Evolutionary conservation across 2,888 invertebrate genomes (phyloP).

Genomic region (Rugalucina vietnamica): DNA sequence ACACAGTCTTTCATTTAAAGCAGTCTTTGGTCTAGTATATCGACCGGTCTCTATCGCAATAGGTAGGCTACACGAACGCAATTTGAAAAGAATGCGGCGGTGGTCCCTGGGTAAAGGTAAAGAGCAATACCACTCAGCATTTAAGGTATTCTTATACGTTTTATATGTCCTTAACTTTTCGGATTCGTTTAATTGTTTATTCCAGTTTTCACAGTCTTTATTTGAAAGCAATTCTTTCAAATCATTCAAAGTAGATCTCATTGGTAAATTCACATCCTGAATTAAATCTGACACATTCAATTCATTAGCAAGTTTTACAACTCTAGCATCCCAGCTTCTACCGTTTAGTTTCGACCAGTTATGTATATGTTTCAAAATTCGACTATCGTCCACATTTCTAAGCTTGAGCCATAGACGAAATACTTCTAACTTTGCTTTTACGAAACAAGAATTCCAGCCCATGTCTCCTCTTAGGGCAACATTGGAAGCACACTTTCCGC

Average conservation of each 20-base stretch:
- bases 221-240: neutral
- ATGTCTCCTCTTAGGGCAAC: conserved; percentile 23
- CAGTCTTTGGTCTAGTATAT: neutral
- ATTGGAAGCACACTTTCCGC: conserved; percentile 18
- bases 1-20: neutral
- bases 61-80: neutral
- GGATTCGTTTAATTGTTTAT: neutral
- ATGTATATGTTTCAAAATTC: neutral
- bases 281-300: neutral
- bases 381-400: neutral
- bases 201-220: neutral
- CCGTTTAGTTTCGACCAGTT: neutral
- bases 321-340: neutral
- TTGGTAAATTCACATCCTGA: neutral
- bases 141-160: neutral
- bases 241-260: neutral
- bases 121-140: neutral
- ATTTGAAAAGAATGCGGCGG: neutral
- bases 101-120: neutral
- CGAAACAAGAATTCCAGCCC: conserved; percentile 8
- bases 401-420: neutral
- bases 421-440: neutral
- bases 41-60: neutral
- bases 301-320: neutral
- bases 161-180: neutral